phyloP scores from a whole-genome alignment of 2,113 vertebrate species.

The Perca schrenkii region DNA sequence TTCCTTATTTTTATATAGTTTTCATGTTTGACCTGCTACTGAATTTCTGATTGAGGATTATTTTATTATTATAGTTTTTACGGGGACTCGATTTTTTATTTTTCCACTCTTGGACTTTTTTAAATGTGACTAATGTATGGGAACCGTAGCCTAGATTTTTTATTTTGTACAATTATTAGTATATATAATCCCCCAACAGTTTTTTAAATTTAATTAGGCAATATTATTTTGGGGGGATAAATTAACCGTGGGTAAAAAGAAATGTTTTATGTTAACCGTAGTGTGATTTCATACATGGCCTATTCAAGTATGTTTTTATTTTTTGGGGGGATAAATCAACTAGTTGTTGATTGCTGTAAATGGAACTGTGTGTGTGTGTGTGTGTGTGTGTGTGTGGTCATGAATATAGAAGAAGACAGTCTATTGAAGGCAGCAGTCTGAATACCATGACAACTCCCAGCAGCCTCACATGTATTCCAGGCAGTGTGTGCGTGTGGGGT shows the following conservation, averaged over 20 bases:
- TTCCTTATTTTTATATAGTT: not conserved
- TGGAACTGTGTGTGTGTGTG: slow-evolving; percentile 8
- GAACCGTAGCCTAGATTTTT: too few species aligned
- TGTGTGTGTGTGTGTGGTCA: slow-evolving; percentile 58
- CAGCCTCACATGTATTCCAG: slow-evolving; percentile 96
- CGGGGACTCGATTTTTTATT: not conserved
- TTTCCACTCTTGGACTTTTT: not conserved
- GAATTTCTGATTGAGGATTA: too few species aligned
- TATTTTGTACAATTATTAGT: too few species aligned
- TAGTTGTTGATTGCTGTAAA: not conserved
- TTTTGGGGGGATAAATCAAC: not conserved
- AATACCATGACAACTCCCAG: slow-evolving; percentile 97
- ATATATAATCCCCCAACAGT: too few species aligned
- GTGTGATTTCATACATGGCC: too few species aligned
- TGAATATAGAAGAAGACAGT: slow-evolving; percentile 92
- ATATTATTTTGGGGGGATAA: too few species aligned
- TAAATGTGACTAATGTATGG: too few species aligned
- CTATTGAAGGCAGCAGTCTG: slow-evolving; percentile 88
- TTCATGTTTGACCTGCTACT: too few species aligned
- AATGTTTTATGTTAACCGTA: not conserved
- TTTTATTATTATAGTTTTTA: not conserved
- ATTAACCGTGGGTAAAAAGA: too few species aligned
- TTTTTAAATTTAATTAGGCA: not conserved
- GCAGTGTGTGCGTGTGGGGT: slow-evolving; percentile 91
- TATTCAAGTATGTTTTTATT: too few species aligned